phyloP scores from a whole-genome alignment of 2,797 vertebrate genomes.

The Malurus leucopterus region DNA sequence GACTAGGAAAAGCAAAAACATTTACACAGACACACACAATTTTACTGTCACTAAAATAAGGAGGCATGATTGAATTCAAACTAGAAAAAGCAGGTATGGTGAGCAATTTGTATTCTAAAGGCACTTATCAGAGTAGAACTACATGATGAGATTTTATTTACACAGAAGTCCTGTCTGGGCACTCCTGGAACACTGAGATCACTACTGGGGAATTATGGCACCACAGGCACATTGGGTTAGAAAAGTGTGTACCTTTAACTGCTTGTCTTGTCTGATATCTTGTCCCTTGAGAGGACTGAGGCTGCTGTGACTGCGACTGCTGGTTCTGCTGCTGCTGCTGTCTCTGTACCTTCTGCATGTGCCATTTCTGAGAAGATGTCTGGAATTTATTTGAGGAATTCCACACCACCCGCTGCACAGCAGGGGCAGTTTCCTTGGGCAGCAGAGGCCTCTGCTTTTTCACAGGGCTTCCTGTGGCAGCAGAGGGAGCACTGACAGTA shows the following conservation, averaged over 20 bases:
- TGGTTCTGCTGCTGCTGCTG: constrained; percentile 84
- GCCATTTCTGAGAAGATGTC: constrained; percentile 94
- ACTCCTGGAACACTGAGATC: neutral
- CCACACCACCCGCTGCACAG: constrained; percentile 91
- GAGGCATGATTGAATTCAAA: neutral
- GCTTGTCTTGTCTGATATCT: constrained; percentile 97
- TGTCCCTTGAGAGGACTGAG: constrained; percentile 88
- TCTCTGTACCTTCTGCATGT: constrained; percentile 91
- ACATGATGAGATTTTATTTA: constrained; percentile 5
- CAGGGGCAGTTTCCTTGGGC: constrained; percentile 89
- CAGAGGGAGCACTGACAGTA: constrained; percentile 58
- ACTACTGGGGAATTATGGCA: neutral
- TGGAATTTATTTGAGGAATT: constrained; percentile 93
- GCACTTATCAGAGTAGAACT: constrained; percentile 20
- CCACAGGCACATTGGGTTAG: constrained; percentile 9
- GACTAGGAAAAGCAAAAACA: neutral
- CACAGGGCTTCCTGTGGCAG: constrained; percentile 75
- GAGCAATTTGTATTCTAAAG: neutral
- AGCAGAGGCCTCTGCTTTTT: constrained; percentile 97
- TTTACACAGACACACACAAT: neutral
- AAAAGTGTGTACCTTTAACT: constrained; percentile 85
- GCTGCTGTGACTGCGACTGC: constrained; percentile 70
- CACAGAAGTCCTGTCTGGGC: neutral
- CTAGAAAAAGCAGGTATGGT: neutral
- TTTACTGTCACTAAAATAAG: neutral